Base-by-base conservation (phyloP, 2,113 vertebrate species). In the Grantiella picta region DNA sequence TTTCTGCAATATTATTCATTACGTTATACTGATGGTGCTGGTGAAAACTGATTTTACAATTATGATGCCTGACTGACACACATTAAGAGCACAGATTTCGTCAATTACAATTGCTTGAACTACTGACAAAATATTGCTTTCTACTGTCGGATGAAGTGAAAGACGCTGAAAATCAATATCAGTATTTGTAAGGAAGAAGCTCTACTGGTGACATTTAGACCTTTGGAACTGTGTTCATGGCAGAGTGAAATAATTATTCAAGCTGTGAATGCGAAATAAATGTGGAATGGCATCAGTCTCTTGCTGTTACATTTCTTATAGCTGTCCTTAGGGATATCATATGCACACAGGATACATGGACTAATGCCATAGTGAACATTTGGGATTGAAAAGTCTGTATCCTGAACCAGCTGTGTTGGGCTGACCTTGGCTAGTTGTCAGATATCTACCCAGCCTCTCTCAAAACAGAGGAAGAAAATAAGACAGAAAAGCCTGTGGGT, bases 41-140 rank as follows among this genome's bases (percentile, higher is more conserved):
- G 24, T 92, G 68, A 77, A 95, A 93, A 89, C 33, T 81, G 68
- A 83, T 90, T 93, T 90, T 89, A 19, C 47, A 78, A 17, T 94
- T 73, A 60, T 49, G 63, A 83, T 63, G 52, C 56, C 13, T 84
- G 77, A 93, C 68, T 94, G 73, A 86, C 57, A 89, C 63, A 45
- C 60, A 49, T 90, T 60, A 94, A 70, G 27, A 50, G 33, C 42
- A 65, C 33, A 57, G 68, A 80, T 77, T 90, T 93, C 77, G 42
- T 77, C 64, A 83, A 82, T 90, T 92, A 92, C 28, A 73, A 54
- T 53, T 92, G 20, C 63, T 73, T 77, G 35, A 54, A 86, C 86
- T 93, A 29, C 85, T 94, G 90, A 90, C 59, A 88, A 92, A 95
- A 92, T 80, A 81, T 59, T 95, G 27, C 42, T 93, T 95, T 90